Percentiles rank a stretch among this genome's conserved stretches.
phyloP scores from a whole-genome alignment of 2,113 vertebrate species.

The Pseudorasbora parva region DNA sequence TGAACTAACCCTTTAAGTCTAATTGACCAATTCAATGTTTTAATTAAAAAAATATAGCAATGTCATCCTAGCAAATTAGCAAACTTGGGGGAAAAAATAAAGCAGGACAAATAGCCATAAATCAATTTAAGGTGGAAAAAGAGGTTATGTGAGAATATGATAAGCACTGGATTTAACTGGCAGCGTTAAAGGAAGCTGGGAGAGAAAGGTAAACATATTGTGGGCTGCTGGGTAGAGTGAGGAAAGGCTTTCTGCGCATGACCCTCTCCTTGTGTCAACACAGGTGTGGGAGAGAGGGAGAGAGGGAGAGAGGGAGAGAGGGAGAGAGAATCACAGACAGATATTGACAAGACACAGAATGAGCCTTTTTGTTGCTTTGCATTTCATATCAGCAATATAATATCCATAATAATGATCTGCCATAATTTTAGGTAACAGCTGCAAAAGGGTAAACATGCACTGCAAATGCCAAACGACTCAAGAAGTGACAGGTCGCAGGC shows the following conservation, averaged over 20 bases:
- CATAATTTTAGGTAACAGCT: neutral
- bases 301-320: neutral
- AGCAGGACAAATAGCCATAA: neutral
- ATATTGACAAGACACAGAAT: neutral
- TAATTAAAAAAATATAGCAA: neutral
- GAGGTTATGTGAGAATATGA: slow-evolving; percentile 6
- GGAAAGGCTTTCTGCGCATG: slow-evolving; percentile 17
- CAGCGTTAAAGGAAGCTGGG: neutral
- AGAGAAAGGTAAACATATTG: slow-evolving; percentile 34
- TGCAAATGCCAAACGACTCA: neutral
- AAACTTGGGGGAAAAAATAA: neutral
- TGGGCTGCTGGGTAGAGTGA: neutral
- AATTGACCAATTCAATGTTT: neutral
- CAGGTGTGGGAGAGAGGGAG: slow-evolving; percentile 22
- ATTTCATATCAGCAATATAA: neutral
- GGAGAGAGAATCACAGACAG: neutral
- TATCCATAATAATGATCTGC: neutral
- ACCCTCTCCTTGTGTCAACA: slow-evolving; percentile 38
- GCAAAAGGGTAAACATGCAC: slow-evolving; percentile 20
- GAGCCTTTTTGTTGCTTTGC: neutral
- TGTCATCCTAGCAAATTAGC: neutral
- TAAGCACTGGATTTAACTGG: neutral
- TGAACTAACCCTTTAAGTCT: too few relatives aligned
- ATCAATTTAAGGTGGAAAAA: neutral
- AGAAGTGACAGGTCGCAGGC: neutral